These are phyloP conservation scores for Alca torda DNA, from an alignment of 2,797 vertebrate species.

Conservation along the genomic window DNA sequence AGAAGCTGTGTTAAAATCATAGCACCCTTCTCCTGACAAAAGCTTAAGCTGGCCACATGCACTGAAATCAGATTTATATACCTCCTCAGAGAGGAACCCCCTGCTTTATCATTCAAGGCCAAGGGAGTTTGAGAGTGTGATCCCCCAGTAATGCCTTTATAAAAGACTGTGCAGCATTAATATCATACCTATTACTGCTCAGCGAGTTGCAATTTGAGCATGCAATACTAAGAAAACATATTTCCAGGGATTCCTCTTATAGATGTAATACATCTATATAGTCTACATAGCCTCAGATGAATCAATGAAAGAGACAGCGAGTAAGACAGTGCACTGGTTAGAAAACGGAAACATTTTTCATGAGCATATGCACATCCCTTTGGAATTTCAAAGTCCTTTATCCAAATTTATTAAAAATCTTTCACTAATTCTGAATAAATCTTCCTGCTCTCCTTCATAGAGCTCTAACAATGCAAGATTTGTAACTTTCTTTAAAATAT, in stretches of 20 bases:
- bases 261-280: no score
- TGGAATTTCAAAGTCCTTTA: not conserved
- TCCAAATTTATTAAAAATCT: not conserved
- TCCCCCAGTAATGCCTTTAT: not conserved
- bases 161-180: not conserved
- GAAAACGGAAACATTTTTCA: not conserved
- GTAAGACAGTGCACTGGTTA: not conserved
- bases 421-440: not conserved
- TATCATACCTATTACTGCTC: not conserved
- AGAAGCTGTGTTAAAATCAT: not conserved
- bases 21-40: not conserved
- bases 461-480: not conserved
- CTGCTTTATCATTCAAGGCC: not conserved
- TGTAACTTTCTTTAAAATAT: not conserved
- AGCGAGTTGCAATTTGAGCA: not conserved
- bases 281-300: not conserved
- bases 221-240: not conserved
- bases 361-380: not conserved
- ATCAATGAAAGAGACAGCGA: not conserved
- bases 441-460: not conserved
- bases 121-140: not conserved
- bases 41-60: not conserved
- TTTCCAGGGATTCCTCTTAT: not conserved
- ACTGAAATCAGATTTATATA: not conserved
- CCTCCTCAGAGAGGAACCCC: not conserved